phyloP scores from a whole-genome alignment of 2,888 invertebrate species.

The Malthinus seriepunctatus region DNA sequence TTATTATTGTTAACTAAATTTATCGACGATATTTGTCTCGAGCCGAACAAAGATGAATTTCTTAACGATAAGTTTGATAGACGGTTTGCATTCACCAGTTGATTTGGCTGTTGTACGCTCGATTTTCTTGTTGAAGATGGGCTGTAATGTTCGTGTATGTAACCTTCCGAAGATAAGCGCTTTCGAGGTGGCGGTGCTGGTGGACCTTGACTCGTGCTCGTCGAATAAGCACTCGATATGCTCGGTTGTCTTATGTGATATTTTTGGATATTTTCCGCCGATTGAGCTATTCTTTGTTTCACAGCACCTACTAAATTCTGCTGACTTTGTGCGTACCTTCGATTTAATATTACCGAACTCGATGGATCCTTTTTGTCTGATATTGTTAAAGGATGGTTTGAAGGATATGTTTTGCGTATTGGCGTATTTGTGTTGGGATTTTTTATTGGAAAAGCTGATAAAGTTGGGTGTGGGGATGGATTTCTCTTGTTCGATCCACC shows the following conservation, averaged over 20 bases:
- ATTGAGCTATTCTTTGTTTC: neutral
- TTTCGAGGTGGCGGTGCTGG: slow-evolving; percentile 16
- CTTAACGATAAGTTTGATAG: slow-evolving; percentile 6
- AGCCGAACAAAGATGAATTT: neutral
- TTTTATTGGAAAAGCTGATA: neutral
- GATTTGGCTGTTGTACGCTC: slow-evolving; percentile 29
- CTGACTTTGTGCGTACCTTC: slow-evolving; percentile 10
- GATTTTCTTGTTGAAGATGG: slow-evolving; percentile 40
- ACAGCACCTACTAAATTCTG: slow-evolving; percentile 8
- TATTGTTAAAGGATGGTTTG: neutral
- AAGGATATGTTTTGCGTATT: neutral
- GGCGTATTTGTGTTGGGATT: neutral
- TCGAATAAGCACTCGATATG: slow-evolving; percentile 24
- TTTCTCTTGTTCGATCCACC: slow-evolving; percentile 13
- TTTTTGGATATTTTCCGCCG: neutral
- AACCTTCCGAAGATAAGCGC: slow-evolving; percentile 38
- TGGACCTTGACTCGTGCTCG: slow-evolving; percentile 2
- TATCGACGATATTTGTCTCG: neutral
- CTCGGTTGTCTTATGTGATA: slow-evolving; percentile 23
- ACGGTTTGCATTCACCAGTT: slow-evolving; percentile 26
- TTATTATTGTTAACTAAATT: slow-evolving; percentile 17
- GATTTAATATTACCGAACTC: slow-evolving; percentile 19
- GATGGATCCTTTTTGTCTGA: slow-evolving; percentile 1
- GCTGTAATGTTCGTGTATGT: slow-evolving; percentile 51
- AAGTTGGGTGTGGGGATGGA: slow-evolving; percentile 9